Base-by-base conservation (phyloP, 2,113 vertebrate genomes). In the Neoarius graeffei region DNA sequence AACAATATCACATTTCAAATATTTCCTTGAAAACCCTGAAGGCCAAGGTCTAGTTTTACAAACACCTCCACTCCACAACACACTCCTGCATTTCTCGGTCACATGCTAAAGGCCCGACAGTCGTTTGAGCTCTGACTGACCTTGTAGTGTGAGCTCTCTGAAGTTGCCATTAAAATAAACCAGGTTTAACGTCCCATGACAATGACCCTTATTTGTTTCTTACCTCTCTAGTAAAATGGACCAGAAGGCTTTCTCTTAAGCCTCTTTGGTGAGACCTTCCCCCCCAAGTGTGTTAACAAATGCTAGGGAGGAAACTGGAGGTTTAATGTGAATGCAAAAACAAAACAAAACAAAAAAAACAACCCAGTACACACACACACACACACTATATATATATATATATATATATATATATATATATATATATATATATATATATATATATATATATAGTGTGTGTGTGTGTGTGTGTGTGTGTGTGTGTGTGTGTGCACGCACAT, bases 161-260 rank as follows among this genome's bases (percentile, higher is more conserved):
- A 90, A 90, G 91, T 85, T 81, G 87, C 52, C 76, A 71, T 83
- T 85, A 84, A 84, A 76, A 85, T 27, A 48, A 74, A 73, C 73
- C 60, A 71, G 56, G 77, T 82, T 89, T 88, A 91, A 89, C 83
- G 76, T 88, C 87, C 90, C 86, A 71, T 92, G 88, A 89, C 90
- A 89, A 85, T 85, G 59, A 81, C 48, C 60, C 76, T 74, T 85
- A 71, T 89, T 90, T 88, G 87, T 85, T 64, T 48, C 87, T 52
- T 27, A 87, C 90, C 84, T 57, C 86, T 90, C 85, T 88, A 90
- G 91, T 90, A 88, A 89, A 90, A 87, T 50, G 30, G 85, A 85
- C 84, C 88, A 81, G 88, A 88, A 89, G 88, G 82, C 56, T 59
- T 88, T 86, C 52, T 23, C 76, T 85, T 89, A 82, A 84, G 85